Conservation (phyloP, 2,797 vertebrate species). For the Pampus argenteus region DNA sequence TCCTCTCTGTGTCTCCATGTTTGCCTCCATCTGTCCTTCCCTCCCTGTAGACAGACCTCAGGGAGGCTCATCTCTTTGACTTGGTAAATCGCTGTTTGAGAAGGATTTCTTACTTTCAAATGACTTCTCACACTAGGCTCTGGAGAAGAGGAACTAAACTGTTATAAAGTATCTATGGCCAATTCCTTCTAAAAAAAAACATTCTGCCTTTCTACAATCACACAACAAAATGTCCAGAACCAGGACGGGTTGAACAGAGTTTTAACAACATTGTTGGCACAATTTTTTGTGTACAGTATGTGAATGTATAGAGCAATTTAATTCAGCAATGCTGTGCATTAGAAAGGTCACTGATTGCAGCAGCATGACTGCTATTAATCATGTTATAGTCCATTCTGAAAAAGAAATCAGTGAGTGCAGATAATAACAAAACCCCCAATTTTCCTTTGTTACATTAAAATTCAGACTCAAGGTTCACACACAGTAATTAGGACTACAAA, state of each 20-base stretch:
- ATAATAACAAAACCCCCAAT: neutral
- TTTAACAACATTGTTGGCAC: neutral
- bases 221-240: neutral
- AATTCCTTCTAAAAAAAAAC: neutral
- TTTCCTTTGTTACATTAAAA: neutral
- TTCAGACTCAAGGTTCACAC: neutral
- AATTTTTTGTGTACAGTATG: neutral
- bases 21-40: conserved; percentile 47
- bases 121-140: conserved; percentile 48
- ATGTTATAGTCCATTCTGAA: neutral
- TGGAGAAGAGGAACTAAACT: conserved; percentile 21
- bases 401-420: neutral
- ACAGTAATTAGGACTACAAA: neutral
- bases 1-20: conserved; percentile 23
- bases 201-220: neutral
- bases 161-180: conserved; percentile 3
- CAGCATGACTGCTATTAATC: neutral
- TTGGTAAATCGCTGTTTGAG: conserved; percentile 56
- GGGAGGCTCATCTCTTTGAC: conserved; percentile 46
- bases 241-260: neutral
- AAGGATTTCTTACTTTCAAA: conserved; percentile 63
- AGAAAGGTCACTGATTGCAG: neutral
- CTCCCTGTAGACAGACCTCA: conserved; percentile 53
- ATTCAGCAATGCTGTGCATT: neutral
- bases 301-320: neutral